Base-by-base conservation (phyloP, 2,797 vertebrate genomes). In the Hippoglossus hippoglossus region DNA sequence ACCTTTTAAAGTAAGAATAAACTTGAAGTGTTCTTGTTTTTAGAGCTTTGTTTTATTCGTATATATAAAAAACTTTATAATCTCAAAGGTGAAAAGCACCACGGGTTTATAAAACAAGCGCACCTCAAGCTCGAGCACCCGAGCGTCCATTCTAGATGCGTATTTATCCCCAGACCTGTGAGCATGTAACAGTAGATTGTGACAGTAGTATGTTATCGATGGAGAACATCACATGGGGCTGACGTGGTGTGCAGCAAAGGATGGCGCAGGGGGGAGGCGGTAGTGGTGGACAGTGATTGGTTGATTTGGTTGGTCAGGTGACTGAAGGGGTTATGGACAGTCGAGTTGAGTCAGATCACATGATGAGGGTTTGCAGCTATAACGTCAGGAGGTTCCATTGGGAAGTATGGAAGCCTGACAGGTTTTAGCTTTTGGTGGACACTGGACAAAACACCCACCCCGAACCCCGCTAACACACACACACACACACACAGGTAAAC, bases 181-280 rank as follows among this genome's bases (percentile, higher is more conserved):
- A 52, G 78, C 53, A 85, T 88, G 90, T 89, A 83, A 88, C 86
- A 85, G 83, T 83, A 85, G 83, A 85, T 80, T 36, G 89, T 90
- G 89, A 91, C 82, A 93, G 92, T 95, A 93, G 91, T 93, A 94
- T 95, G 94, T 96, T 95, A 94, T 94, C 89, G 46, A 96, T 96
- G 95, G 88, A 95, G 90, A 93, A 95, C 93, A 93, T 94, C 93
- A 95, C 92, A 96, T 95, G 94, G 93, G 92, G 93, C 91, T 93
- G 92, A 91, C 78, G 87, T 90, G 90, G 93, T 92, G 93, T 92
- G 94, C 88, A 92, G 94, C 90, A 91, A 83, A 93, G 87, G 89
- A 95, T 95, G 94, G 90, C 92, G 89, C 91, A 89, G 89, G 88
- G 88, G 90, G 92, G 76, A 84, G 85, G 90, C 84, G 89, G 83